These are phyloP conservation scores for Glyptemys insculpta DNA, from an alignment of 2,797 vertebrate species.

Conservation along the genomic window DNA sequence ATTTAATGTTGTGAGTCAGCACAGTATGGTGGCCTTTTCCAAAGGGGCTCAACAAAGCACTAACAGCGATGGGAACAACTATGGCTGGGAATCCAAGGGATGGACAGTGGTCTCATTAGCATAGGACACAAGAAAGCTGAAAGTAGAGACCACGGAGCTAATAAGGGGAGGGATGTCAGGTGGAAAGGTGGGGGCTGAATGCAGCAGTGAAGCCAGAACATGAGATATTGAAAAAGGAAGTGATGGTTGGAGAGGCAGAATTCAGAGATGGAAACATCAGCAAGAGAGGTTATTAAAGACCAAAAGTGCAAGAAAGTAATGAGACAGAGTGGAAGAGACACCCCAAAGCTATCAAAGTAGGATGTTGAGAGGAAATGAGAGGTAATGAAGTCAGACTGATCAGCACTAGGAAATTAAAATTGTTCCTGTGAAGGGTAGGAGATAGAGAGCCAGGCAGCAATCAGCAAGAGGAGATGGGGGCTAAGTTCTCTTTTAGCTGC, in stretches of 20 bases:
- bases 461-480: not conserved
- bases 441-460: not conserved
- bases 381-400: not conserved
- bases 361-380: not conserved
- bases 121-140: not conserved
- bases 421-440: not conserved
- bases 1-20: not conserved
- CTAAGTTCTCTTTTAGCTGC: no score
- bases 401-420: not conserved
- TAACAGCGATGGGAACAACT: not conserved
- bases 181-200: not conserved
- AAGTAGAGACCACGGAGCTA: not conserved
- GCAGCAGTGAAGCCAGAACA: not conserved
- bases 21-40: not conserved
- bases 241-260: not conserved
- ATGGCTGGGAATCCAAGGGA: not conserved
- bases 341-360: not conserved
- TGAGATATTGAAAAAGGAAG: not conserved
- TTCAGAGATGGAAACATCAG: not conserved
- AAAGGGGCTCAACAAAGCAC: not conserved
- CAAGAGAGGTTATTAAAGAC: not conserved
- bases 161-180: not conserved
- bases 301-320: not conserved
- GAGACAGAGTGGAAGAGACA: not conserved
- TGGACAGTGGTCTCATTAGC: not conserved